phyloP scores from a whole-genome alignment of 2,888 invertebrate genomes.

The Drosophila acutilabella region DNA sequence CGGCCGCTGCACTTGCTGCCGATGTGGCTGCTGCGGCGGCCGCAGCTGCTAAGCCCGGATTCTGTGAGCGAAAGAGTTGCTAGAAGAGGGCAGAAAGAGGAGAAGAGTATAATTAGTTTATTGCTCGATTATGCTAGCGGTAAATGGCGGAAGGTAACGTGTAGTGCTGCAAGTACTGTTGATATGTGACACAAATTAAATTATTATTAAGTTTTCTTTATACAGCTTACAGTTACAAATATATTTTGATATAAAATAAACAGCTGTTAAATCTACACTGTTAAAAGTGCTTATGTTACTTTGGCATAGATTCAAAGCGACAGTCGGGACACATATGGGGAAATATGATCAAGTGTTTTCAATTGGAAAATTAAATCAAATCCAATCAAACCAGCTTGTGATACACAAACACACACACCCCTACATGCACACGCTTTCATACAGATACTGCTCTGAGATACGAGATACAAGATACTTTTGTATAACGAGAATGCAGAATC shows the following conservation, averaged over 20 bases:
- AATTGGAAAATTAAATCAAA: slow-evolving; percentile 83
- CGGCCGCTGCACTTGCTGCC: slow-evolving; percentile 83
- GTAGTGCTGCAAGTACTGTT: slow-evolving; percentile 27
- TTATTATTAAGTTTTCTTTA: too few species aligned
- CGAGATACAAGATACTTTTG: slow-evolving; percentile 28
- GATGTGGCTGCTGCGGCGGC: slow-evolving; percentile 86
- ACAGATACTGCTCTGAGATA: slow-evolving; percentile 14
- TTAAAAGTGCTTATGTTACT: slow-evolving; percentile 46
- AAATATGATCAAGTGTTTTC: slow-evolving; percentile 79
- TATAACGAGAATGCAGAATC: slow-evolving; percentile 31
- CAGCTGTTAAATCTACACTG: slow-evolving; percentile 27
- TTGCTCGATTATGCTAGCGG: not conserved
- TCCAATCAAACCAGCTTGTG: slow-evolving; percentile 78
- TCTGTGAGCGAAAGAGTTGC: slow-evolving; percentile 96
- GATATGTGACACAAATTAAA: not conserved
- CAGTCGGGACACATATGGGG: slow-evolving; percentile 15
- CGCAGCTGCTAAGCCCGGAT: slow-evolving; percentile 88
- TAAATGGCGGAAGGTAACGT: not conserved
- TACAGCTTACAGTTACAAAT: not conserved
- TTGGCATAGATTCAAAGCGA: slow-evolving; percentile 23
- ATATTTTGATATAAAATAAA: not conserved
- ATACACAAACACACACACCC: slow-evolving; percentile 41
- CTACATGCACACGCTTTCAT: slow-evolving; percentile 16
- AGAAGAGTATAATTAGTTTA: slow-evolving; percentile 23
- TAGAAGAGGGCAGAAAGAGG: slow-evolving; percentile 81